Evolutionary conservation across 2,113 vertebrate species (phyloP).

Genomic region (Alligator sinensis): DNA sequence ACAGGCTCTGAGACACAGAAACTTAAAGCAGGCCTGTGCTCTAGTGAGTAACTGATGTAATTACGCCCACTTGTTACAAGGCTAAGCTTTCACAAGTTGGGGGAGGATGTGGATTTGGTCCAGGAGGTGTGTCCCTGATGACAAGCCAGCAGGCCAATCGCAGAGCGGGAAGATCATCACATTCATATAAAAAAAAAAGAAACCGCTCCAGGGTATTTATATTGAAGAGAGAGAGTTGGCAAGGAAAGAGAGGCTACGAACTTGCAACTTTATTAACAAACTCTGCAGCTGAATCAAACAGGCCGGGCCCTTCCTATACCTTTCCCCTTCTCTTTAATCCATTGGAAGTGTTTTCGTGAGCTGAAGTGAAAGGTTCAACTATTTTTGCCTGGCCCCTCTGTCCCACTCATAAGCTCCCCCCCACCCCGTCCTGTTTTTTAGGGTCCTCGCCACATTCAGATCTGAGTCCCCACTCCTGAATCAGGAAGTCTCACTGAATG

Average conservation of each 20-base stretch:
- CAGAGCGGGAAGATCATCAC: constrained; percentile 71
- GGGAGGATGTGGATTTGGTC: constrained; percentile 47
- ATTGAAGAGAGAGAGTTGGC: not conserved
- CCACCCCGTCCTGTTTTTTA: not conserved
- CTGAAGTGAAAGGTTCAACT: constrained; percentile 52
- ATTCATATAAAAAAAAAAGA: constrained; percentile 77
- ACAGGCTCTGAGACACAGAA: constrained; percentile 45
- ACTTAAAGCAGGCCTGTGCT: constrained; percentile 74
- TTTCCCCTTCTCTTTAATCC: constrained; percentile 7
- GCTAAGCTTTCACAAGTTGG: constrained; percentile 65
- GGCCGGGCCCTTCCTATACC: constrained; percentile 16
- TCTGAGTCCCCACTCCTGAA: not conserved
- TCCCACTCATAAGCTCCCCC: not conserved
- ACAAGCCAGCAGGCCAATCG: constrained; percentile 62
- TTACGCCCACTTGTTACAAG: constrained; percentile 75
- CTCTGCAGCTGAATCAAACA: constrained; percentile 53
- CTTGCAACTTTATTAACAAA: constrained; percentile 68
- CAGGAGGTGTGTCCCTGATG: constrained; percentile 64
- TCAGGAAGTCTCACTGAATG: rapidly evolving
- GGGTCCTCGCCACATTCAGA: not conserved
- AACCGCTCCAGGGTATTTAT: constrained; percentile 71
- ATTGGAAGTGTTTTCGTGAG: constrained; percentile 13
- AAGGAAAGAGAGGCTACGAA: constrained; percentile 44
- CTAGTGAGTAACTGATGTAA: constrained; percentile 80
- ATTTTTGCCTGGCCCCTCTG: not conserved